phyloP scores from a whole-genome alignment of 2,797 vertebrate species.

The Fratercula arctica region DNA sequence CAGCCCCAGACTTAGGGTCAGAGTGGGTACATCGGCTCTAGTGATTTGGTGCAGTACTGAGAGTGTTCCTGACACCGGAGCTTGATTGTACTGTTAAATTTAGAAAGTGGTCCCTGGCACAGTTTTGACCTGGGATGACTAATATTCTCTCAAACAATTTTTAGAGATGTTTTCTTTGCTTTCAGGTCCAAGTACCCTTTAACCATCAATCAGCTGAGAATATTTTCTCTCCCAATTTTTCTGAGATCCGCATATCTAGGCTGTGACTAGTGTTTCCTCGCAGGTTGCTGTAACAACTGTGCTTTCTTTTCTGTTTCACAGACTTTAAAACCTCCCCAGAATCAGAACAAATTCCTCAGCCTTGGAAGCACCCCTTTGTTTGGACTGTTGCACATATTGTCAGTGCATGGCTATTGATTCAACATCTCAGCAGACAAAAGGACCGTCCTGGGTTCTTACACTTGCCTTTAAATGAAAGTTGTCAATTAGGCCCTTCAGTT shows the following conservation, averaged over 20 bases:
- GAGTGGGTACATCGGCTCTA: not conserved
- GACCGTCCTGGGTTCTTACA: conserved; percentile 35
- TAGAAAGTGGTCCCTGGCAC: not conserved
- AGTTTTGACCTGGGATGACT: not conserved
- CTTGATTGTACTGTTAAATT: not conserved
- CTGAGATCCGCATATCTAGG: not conserved
- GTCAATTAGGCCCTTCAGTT: conserved; percentile 61
- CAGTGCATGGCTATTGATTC: conserved; percentile 26
- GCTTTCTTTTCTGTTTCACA: conserved; percentile 40
- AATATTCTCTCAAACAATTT: not conserved
- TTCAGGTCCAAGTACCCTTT: conserved; percentile 14
- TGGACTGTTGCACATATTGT: not conserved
- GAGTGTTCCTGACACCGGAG: not conserved
- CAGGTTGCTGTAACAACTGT: conserved; percentile 63
- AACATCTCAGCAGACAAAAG: conserved; percentile 51
- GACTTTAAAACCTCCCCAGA: conserved; percentile 19
- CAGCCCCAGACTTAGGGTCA: not conserved
- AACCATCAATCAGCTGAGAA: conserved; percentile 22
- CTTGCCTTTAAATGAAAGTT: conserved; percentile 66
- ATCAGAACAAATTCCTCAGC: conserved; percentile 61
- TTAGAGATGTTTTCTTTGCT: conserved; percentile 1
- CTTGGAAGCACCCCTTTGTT: conserved; percentile 64
- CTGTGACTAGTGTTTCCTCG: conserved; percentile 8
- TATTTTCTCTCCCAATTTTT: not conserved
- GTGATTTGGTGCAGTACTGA: not conserved